These are phyloP conservation scores for Pelobates cultripes DNA, from an alignment of 2,797 vertebrate genomes.

Conservation along the genomic window DNA sequence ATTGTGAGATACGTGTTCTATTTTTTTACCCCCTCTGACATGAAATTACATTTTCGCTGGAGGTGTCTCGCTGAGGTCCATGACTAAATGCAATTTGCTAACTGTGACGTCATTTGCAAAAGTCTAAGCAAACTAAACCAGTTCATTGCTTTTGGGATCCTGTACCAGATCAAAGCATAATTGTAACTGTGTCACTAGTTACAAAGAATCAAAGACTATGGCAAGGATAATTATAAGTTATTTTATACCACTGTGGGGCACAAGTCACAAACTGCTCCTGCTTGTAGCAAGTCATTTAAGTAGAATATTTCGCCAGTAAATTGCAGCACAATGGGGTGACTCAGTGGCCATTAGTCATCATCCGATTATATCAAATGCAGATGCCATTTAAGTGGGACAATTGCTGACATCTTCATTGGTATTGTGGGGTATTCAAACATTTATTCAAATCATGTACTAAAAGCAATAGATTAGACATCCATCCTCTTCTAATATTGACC, in stretches of 20 bases:
- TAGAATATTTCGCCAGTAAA: background rate
- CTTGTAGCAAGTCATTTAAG: background rate
- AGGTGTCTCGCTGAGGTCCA: background rate
- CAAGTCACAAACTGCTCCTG: slow-evolving; percentile 10
- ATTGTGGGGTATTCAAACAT: too few relatives aligned
- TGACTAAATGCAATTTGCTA: slow-evolving; percentile 49
- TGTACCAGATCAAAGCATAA: background rate
- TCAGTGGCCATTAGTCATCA: background rate
- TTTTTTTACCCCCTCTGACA: background rate
- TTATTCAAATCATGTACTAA: too few relatives aligned
- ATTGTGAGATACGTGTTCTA: slow-evolving; percentile 43
- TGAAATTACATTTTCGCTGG: background rate
- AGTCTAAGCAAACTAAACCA: slow-evolving; percentile 20
- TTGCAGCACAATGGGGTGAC: background rate
- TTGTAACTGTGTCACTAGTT: background rate
- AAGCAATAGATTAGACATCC: too few relatives aligned
- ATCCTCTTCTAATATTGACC: too few relatives aligned
- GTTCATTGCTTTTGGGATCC: background rate
- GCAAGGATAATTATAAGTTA: background rate
- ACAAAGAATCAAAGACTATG: background rate
- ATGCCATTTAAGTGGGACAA: background rate
- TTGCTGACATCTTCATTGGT: too few relatives aligned
- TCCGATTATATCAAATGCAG: background rate
- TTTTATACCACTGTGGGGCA: background rate
- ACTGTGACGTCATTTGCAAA: slow-evolving; percentile 57